These are phyloP conservation scores for Monomorium pharaonis DNA, from an alignment of 1,140 invertebrate species.

Conservation along the genomic window DNA sequence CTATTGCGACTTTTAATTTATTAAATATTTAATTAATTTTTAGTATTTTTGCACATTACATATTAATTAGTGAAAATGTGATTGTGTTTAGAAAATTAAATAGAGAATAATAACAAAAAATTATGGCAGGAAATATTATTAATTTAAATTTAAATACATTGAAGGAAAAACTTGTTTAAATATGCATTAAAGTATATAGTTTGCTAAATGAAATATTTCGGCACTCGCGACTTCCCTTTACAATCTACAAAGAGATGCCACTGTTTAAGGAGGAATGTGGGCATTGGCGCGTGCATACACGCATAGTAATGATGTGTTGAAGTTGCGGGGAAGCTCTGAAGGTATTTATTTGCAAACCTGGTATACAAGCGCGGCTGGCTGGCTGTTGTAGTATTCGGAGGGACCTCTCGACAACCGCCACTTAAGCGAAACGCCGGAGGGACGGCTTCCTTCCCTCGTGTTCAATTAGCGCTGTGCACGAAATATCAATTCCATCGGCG, in stretches of 20 bases:
- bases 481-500: constrained; percentile 71
- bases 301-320: constrained; percentile 58
- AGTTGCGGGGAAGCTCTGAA: constrained; percentile 57
- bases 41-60: neutral
- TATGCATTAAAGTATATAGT: neutral
- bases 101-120: neutral
- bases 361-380: constrained; percentile 56
- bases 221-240: neutral
- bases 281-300: neutral
- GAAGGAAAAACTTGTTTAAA: neutral
- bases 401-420: constrained; percentile 70
- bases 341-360: constrained; percentile 69
- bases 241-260: neutral
- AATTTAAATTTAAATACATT: neutral
- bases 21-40: neutral
- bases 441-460: constrained; percentile 66
- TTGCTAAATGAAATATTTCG: neutral
- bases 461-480: constrained; percentile 71
- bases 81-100: neutral
- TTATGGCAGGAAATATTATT: neutral
- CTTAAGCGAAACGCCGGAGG: constrained; percentile 67
- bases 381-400: constrained; percentile 67
- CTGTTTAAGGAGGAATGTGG: constrained; percentile 1
- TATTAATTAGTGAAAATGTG: neutral
- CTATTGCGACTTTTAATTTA: neutral